A percentile compares a stretch with the other conserved stretches of the same genome.
Evolutionary conservation across 1,140 invertebrate species (phyloP).

Genomic region (Nasonia giraulti): DNA sequence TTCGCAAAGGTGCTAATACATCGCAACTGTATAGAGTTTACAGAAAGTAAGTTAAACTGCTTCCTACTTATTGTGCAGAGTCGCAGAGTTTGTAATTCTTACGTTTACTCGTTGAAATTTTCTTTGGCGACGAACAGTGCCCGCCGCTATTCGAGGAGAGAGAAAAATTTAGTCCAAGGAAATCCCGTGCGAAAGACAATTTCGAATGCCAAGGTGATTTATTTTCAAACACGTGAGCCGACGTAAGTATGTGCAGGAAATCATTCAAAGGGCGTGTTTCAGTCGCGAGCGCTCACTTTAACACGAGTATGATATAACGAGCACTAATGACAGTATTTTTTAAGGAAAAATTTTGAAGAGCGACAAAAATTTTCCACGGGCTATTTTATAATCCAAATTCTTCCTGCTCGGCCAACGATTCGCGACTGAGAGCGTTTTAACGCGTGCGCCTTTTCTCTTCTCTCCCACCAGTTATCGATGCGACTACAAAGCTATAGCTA

Average conservation of each 20-base stretch:
- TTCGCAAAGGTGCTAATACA: neutral
- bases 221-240: slow-evolving; percentile 50
- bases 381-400: slow-evolving; percentile 11
- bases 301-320: neutral
- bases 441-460: slow-evolving; percentile 37
- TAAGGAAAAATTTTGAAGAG: neutral
- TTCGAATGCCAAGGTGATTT: slow-evolving; percentile 56
- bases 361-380: neutral
- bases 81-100: neutral
- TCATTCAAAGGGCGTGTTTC: neutral
- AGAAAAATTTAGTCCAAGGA: slow-evolving; percentile 50
- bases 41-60: neutral
- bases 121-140: neutral
- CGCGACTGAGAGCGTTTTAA: slow-evolving; percentile 33
- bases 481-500: neutral
- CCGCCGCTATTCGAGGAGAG: neutral
- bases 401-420: neutral
- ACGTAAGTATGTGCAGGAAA: neutral
- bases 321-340: neutral
- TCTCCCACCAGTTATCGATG: slow-evolving; percentile 18
- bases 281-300: neutral
- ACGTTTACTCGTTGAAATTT: slow-evolving; percentile 15
- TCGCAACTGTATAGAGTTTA: too few species aligned
- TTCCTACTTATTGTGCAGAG: neutral
- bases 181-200: slow-evolving; percentile 40